Conservation (phyloP, 2,888 invertebrate species). For the Chydorus sphaericus region DNA sequence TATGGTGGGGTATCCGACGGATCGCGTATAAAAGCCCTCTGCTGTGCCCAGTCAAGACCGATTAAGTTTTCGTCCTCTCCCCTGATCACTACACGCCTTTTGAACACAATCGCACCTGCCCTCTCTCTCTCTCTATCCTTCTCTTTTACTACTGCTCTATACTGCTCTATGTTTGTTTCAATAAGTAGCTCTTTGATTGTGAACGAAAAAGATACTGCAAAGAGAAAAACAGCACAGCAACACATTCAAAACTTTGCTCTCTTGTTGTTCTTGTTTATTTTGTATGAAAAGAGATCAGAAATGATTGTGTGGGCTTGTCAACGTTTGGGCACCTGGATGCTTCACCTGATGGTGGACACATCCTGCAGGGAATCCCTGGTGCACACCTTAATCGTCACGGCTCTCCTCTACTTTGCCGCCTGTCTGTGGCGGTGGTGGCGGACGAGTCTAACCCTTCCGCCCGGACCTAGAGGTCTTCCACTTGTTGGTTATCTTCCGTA, state of each 20-base stretch:
- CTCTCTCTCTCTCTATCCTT: neutral
- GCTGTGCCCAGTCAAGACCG: neutral
- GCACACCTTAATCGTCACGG: neutral
- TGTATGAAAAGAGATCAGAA: neutral
- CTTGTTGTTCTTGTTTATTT: neutral
- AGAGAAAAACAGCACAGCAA: neutral
- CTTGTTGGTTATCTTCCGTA: constrained; percentile 69
- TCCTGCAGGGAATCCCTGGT: constrained; percentile 10
- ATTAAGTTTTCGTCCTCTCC: constrained; percentile 1
- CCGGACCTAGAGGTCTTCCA: constrained; percentile 78
- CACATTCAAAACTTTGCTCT: neutral
- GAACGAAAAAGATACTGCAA: neutral
- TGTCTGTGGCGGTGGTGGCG: constrained; percentile 17
- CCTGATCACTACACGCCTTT: too few relatives aligned
- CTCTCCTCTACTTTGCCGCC: neutral
- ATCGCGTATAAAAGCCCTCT: neutral
- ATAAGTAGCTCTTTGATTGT: neutral
- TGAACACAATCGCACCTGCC: neutral
- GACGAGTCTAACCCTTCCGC: constrained; percentile 44
- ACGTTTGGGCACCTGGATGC: constrained; percentile 9
- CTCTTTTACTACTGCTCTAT: too few relatives aligned
- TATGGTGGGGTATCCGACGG: neutral
- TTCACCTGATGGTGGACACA: constrained; percentile 10
- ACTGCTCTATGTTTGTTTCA: neutral
- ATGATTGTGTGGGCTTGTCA: constrained; percentile 13